Base-by-base conservation (phyloP, 2,888 invertebrate species). In the Calameuta idolon region DNA sequence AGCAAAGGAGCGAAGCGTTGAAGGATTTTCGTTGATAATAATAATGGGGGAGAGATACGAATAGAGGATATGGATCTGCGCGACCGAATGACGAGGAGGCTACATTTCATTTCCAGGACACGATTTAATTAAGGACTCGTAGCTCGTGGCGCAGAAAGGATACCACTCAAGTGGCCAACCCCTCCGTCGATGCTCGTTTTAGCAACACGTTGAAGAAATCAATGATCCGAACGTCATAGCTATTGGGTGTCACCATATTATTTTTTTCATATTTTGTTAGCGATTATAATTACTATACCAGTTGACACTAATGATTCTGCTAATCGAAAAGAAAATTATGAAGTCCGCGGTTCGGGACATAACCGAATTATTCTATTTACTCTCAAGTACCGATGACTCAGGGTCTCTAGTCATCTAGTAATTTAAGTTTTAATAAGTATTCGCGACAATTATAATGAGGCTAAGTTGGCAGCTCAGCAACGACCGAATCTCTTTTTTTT, bases 121-220 rank as follows among this genome's bases (percentile, higher is more conserved):
- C 30, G 30, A 74, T 35, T 74, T 74, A 74, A 74, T 74, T 37
- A 74, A 35, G 74, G 37, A 74, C 74, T 33, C 74, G 35, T 35
- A 33, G 35, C 74, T 30, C 55, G 55, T 55, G 55, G 55, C 55
- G 55, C 74, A 35, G 37, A 74, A 74, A 34, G 23, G 74, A 35
- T 74, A 23, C 37, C 74, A 33, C 74, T 37, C 74, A 35, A 35
- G 34, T 74, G 23, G 5, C 74, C 23, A 23, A 23, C 23, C 55
- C 55, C 23, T 55, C 5, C 23, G 23, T 15, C 5, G 23, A 23
- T 55, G 55, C 23, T 23, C 55, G 55, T 55, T 55, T 15, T 9
- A 55, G 23, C 40, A 40, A 15, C 55, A 23, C 40, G 40, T 55
- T 23, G 55, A 55, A 55, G 23, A 55, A 55, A 55, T 23, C 55